Evolutionary conservation across 2,888 invertebrate species (phyloP).

Genomic region (Empis stercorea): DNA sequence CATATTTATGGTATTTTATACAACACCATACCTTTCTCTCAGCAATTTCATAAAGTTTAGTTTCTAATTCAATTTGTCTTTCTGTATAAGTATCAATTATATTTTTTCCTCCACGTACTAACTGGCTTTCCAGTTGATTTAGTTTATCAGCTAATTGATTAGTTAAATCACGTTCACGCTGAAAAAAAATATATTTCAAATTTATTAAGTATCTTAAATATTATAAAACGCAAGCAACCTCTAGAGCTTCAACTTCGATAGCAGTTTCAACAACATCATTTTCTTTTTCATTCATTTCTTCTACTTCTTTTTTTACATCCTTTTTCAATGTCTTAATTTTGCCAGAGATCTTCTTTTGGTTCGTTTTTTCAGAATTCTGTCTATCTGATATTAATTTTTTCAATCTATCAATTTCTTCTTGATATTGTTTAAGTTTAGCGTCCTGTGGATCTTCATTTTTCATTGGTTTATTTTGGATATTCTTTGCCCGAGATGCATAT

Average conservation of each 20-base stretch:
- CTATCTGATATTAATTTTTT: conserved; percentile 37
- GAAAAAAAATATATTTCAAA: conserved; percentile 35
- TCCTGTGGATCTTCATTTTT: conserved; percentile 99
- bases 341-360: conserved; percentile 17
- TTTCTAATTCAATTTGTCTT: conserved; percentile 80
- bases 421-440: conserved; percentile 87
- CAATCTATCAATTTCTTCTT: conserved; percentile 79
- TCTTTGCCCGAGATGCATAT: conserved; percentile 94
- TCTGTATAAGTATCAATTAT: conserved; percentile 92
- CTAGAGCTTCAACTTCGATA: conserved; percentile 1
- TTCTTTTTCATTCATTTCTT: conserved; percentile 29
- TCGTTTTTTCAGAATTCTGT: conserved; percentile 29
- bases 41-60: conserved; percentile 72
- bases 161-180: conserved; percentile 56
- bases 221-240: not conserved
- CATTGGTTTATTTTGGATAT: conserved; percentile 95
- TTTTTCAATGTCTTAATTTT: conserved; percentile 25
- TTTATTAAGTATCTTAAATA: not conserved
- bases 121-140: conserved; percentile 78
- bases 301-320: conserved; percentile 23
- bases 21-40: conserved; percentile 62
- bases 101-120: conserved; percentile 88
- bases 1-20: too few relatives aligned
- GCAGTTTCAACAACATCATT: conserved; percentile 30
- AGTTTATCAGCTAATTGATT: conserved; percentile 68